Base-by-base conservation (phyloP, 2,888 invertebrate species). In the Omphaloscelis lunosa region DNA sequence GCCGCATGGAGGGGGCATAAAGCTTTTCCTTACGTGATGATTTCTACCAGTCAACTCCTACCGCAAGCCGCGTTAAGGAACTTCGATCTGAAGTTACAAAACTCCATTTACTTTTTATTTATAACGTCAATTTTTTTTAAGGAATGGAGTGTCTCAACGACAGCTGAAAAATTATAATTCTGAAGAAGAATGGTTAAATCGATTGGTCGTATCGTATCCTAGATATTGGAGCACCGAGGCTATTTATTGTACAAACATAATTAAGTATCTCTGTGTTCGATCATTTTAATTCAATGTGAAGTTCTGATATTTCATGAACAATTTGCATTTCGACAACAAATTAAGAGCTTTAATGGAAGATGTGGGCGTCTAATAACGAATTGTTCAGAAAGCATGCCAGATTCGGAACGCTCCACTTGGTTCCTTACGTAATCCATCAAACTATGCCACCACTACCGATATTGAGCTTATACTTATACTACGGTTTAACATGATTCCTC, bases 361-460 rank as follows among this genome's bases (percentile, higher is more conserved):
- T 45, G 29, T 56, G 20, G 17, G 61, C 58, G 20, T 59, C 17
- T 82, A 20, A n/a, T 56, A 29, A 34, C 20, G 48, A 48, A 15
- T 34, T 59, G 41, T 29, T 53, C 27, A 56, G n/a, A 62, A 76
- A 74, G 39, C 53, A 51, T 34, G 45, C 17, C 45, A 29, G 34
- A 27, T 11, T 41, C 17, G 9, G 15, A 45, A 62, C 41, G 23
- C 53, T 23, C 23, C 20, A 45, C 5, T 39, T 62, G 62, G 41
- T 58, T 53, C 15, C 58, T 66, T 75, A 59, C 68, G 59, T 75
- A 75, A 80, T 76, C 27, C 39, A 23, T 69, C 59, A 71, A 63
- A 76, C 34, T 59, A 69, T 62, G 27, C n/a, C 9, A 34, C 53
- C 48, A n/a, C 29, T 20, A 45, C 9, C 15, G 15, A 74, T 72